phyloP scores from a whole-genome alignment of 2,888 invertebrate genomes.

The Tinea trinotella region DNA sequence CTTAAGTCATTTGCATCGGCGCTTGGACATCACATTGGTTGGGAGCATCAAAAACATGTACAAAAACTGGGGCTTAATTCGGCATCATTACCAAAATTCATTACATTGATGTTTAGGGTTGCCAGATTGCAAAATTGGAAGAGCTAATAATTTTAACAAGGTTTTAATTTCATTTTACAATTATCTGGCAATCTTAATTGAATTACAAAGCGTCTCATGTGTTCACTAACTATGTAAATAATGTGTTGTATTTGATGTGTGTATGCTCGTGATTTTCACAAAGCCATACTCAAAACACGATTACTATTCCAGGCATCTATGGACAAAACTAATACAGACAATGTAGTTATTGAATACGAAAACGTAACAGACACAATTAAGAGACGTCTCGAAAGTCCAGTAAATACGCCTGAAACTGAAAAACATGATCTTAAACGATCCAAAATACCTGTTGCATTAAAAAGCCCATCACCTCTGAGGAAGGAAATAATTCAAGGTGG shows the following conservation, averaged over 20 bases:
- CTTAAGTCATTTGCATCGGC: constrained; percentile 30
- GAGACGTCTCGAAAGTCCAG: constrained; percentile 66
- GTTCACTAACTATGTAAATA: constrained; percentile 17
- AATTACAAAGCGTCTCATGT: constrained; percentile 7
- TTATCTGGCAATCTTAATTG: background rate
- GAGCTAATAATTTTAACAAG: background rate
- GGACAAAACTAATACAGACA: background rate
- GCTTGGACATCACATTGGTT: constrained; percentile 32
- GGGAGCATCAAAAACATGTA: constrained; percentile 22
- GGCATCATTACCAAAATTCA: constrained; percentile 27
- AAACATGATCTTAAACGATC: constrained; percentile 54
- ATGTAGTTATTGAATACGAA: constrained; percentile 57
- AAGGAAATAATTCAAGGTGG: constrained; percentile 45
- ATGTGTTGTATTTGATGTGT: constrained; percentile 17
- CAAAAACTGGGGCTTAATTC: constrained; percentile 27
- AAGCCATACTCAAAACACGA: background rate
- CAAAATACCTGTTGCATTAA: constrained; percentile 55
- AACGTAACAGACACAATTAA: constrained; percentile 77
- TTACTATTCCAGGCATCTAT: constrained; percentile 6
- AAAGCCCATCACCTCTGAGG: constrained; percentile 53
- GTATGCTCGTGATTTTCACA: background rate
- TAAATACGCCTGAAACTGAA: constrained; percentile 48
- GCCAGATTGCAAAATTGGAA: background rate
- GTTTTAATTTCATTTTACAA: background rate
- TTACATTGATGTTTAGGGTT: background rate